These are phyloP conservation scores for Arrhamphus sclerolepis DNA, from an alignment of 2,797 vertebrate species.

Conservation along the genomic window DNA sequence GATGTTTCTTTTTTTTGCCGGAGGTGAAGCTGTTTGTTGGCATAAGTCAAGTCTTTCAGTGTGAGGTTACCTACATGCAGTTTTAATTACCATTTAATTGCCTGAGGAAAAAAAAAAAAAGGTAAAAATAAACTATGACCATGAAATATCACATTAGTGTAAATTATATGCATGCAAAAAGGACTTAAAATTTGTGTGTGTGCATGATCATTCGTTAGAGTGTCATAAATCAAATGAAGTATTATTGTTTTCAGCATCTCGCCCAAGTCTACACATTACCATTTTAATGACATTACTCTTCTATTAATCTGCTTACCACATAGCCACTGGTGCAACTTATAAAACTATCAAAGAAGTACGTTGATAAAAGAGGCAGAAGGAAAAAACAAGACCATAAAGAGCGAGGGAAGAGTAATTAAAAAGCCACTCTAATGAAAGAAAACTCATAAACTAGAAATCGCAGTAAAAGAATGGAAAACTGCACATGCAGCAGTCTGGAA, in stretches of 20 bases:
- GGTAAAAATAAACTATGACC: slow-evolving; percentile 3
- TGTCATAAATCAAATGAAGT: slow-evolving; percentile 79
- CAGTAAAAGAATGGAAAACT: slow-evolving; percentile 68
- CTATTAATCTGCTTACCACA: slow-evolving; percentile 81
- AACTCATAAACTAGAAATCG: slow-evolving; percentile 75
- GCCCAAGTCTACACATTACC: slow-evolving; percentile 77
- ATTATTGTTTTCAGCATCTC: slow-evolving; percentile 80
- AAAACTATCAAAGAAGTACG: slow-evolving; percentile 78
- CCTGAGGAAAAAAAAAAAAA: neutral
- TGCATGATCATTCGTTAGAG: slow-evolving; percentile 53
- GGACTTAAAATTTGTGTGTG: slow-evolving; percentile 1
- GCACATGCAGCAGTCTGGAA: slow-evolving; percentile 63
- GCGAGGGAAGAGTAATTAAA: slow-evolving; percentile 76
- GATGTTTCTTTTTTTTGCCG: no score
- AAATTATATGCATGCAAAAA: neutral
- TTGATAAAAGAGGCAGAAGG: slow-evolving; percentile 53
- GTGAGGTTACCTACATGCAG: neutral
- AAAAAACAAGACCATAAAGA: slow-evolving; percentile 69
- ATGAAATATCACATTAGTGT: neutral
- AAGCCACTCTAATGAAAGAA: slow-evolving; percentile 73
- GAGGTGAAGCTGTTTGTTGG: no score
- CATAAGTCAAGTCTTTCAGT: neutral
- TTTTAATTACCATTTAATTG: neutral
- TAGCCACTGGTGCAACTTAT: slow-evolving; percentile 76
- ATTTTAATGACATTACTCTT: slow-evolving; percentile 82